Base-by-base conservation (phyloP, 2,888 invertebrate species). In the Drosophila meridiana region DNA sequence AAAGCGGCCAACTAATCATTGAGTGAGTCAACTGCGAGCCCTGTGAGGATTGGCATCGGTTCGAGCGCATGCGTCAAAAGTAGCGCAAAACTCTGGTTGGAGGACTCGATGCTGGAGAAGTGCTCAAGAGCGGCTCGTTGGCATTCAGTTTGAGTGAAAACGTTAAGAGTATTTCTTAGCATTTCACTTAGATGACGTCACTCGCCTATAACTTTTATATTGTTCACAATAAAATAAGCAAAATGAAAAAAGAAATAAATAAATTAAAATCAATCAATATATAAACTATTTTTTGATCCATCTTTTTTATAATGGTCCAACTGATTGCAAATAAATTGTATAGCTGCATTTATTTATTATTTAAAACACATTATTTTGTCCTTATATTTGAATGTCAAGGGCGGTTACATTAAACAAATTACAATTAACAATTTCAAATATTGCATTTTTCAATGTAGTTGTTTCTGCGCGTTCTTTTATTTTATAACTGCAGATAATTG, bases 41-140 rank as follows among this genome's bases (percentile, higher is more conserved):
- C 48, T 56, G 36, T 47, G 71, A 20, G 20, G 45, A 38, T 38
- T 63, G 72, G 40, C 20, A 53, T 62, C 40, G 0, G 4, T 0
- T 4, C 8, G 1, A 26, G 70, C 83, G 83, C 83, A 82, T 83
- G 83, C 83, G 83, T n/a, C 45, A 40, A 6, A 13, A 61, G 14
- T 26, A 53, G 50, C 63, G 65, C 73, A 58, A 69, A 69, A 20
- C 3, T 20, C 36, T 36, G 28, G 38, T 43, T 69, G 53, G 55
- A 43, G 45, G 42, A 38, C 42, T 47, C 45, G 5, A 13, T 4
- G 9, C 42, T 45, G 34, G 47, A 58, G 48, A 61, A 67, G n/a
- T 32, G 47, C 77, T 78, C 79, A 78, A 78, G 77, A 78, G 77
- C 47, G 42, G 6, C 5, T 6, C 8, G 36, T 26, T 47, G 20